These are phyloP conservation scores for Pachyuromys duprasi DNA, from an alignment of 2,797 vertebrate species.

Conservation along the genomic window DNA sequence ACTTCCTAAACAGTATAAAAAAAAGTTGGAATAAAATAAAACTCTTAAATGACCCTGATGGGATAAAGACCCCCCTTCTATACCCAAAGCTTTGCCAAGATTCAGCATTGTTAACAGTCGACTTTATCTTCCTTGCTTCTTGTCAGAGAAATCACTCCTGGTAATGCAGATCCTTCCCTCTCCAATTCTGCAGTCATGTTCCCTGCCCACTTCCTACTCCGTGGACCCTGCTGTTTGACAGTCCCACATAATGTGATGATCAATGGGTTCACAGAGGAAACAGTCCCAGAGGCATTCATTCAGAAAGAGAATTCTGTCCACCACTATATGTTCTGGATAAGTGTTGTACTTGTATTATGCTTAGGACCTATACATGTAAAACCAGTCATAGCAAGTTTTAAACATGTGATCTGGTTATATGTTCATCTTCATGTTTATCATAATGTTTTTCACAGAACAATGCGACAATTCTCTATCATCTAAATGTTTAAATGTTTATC, in stretches of 20 bases:
- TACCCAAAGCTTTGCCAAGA: not conserved
- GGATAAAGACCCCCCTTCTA: not conserved
- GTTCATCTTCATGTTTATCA: not conserved
- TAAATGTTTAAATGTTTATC: not conserved
- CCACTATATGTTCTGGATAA: not conserved
- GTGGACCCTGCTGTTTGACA: not conserved
- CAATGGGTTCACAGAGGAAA: not conserved
- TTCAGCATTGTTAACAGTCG: not conserved
- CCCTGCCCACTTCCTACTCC: not conserved
- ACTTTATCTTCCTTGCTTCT: not conserved
- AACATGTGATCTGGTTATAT: not conserved
- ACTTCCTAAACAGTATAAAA: not conserved
- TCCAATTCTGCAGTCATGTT: not conserved
- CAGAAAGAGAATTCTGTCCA: not conserved
- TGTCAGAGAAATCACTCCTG: not conserved
- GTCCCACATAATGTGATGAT: not conserved
- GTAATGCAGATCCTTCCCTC: not conserved
- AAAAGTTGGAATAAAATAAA: conserved; percentile 7
- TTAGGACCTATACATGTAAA: not conserved
- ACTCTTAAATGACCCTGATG: not conserved
- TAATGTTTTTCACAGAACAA: conserved; percentile 19
- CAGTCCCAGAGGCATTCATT: not conserved
- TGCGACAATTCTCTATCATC: not conserved
- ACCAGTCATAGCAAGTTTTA: not conserved
- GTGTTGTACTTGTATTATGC: not conserved